Evolutionary conservation across 2,888 invertebrate species (phyloP).

Genomic region (Doris montereyensis): DNA sequence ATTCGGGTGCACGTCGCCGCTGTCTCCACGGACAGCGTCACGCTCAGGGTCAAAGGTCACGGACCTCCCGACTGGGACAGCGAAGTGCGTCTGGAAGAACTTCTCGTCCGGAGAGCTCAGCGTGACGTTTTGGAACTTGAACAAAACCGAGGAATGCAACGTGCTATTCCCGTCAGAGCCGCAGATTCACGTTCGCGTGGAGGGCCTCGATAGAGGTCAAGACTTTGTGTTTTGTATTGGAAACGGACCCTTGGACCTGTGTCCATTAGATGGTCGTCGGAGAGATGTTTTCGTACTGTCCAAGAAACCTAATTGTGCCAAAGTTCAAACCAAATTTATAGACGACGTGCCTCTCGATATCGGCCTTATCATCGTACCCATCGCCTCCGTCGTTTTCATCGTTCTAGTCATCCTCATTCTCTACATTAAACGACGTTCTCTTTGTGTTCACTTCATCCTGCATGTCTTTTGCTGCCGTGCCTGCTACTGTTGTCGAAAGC

Average conservation of each 20-base stretch:
- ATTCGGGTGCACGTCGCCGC: slow-evolving; percentile 23
- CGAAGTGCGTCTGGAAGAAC: neutral
- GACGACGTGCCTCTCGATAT: slow-evolving; percentile 2
- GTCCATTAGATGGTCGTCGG: neutral
- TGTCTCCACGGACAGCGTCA: slow-evolving; percentile 32
- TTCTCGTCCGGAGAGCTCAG: neutral
- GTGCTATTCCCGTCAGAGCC: neutral
- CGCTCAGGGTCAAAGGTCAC: slow-evolving; percentile 21
- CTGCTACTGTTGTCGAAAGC: slow-evolving; percentile 15
- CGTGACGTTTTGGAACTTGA: slow-evolving; percentile 14
- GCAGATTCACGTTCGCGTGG: neutral
- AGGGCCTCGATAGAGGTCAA: neutral
- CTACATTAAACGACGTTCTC: slow-evolving; percentile 7
- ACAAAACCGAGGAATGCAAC: slow-evolving; percentile 10
- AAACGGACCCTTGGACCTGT: slow-evolving; percentile 45
- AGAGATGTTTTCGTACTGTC: neutral
- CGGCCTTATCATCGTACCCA: neutral
- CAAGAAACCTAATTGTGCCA: neutral
- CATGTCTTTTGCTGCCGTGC: slow-evolving; percentile 12
- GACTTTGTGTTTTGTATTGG: slow-evolving; percentile 39
- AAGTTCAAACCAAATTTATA: neutral
- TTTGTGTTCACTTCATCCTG: slow-evolving; percentile 6
- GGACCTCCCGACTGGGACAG: neutral
- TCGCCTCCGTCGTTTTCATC: neutral
- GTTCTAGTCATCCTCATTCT: neutral